These are phyloP conservation scores for Apotomis betuletana DNA, from an alignment of 2,888 invertebrate genomes.

Conservation along the genomic window DNA sequence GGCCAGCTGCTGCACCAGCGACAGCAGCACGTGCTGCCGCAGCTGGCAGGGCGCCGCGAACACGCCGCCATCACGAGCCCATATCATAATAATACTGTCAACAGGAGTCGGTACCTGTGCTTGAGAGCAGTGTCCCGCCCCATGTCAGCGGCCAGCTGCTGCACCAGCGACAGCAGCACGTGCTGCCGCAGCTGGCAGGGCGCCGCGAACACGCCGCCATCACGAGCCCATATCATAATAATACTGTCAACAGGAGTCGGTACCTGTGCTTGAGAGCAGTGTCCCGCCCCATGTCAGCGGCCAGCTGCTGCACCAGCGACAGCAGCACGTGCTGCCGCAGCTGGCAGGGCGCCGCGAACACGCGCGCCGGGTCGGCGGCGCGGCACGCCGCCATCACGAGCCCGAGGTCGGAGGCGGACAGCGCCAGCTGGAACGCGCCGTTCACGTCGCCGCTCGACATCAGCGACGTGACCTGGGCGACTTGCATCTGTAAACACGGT, in stretches of 20 bases:
- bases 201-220: slow-evolving; percentile 91
- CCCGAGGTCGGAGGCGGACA: slow-evolving; percentile 93
- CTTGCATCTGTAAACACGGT: slow-evolving; percentile 75
- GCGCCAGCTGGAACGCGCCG: slow-evolving; percentile 95
- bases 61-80: slow-evolving; percentile 92
- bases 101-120: slow-evolving; percentile 11
- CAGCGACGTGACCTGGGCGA: slow-evolving; percentile 87
- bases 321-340: slow-evolving; percentile 95
- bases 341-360: slow-evolving; percentile 88
- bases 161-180: slow-evolving; percentile 92
- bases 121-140: slow-evolving; percentile 29
- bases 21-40: slow-evolving; percentile 94
- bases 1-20: slow-evolving; percentile 94
- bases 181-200: slow-evolving; percentile 91
- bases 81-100: not conserved
- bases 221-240: slow-evolving; percentile 83
- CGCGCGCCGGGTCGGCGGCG: slow-evolving; percentile 89
- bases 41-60: slow-evolving; percentile 89
- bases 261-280: slow-evolving; percentile 30
- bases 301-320: slow-evolving; percentile 94
- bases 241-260: not conserved
- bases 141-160: slow-evolving; percentile 94
- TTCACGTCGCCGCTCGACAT: slow-evolving; percentile 90
- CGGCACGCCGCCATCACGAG: slow-evolving; percentile 95
- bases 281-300: slow-evolving; percentile 85